A percentile compares a stretch with the other conserved stretches of the same genome.
These are phyloP conservation scores for Hoplodrina ambigua DNA, from an alignment of 2,888 invertebrate genomes.

Conservation along the genomic window DNA sequence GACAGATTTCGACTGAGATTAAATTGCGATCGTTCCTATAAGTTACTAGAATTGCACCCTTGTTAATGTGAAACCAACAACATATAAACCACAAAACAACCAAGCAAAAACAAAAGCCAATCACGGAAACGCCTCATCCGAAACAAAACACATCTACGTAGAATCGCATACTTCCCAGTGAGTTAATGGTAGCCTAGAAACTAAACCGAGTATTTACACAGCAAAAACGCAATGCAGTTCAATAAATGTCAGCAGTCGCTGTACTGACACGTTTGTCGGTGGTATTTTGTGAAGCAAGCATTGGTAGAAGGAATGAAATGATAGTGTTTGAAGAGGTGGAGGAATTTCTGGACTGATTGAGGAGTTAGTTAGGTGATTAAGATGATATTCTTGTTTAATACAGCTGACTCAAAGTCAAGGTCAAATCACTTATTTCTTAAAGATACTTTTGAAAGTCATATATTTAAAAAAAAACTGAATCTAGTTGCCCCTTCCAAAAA, in stretches of 20 bases:
- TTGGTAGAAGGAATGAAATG: conserved; percentile 14
- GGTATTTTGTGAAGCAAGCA: conserved; percentile 16
- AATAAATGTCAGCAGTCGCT: conserved; percentile 55
- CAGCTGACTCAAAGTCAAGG: too few relatives aligned
- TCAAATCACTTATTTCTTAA: too few relatives aligned
- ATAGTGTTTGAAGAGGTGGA: conserved; percentile 7
- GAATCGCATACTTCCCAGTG: conserved; percentile 50
- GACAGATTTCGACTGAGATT: too few relatives aligned
- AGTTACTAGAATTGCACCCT: too few relatives aligned
- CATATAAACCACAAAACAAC: too few relatives aligned
- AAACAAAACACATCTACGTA: conserved; percentile 24
- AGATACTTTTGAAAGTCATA: too few relatives aligned
- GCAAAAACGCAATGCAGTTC: conserved; percentile 66
- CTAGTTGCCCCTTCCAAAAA: too few relatives aligned
- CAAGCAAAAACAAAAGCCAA: conserved; percentile 1
- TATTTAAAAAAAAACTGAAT: too few relatives aligned
- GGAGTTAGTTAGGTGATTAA: neutral
- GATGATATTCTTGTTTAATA: too few relatives aligned
- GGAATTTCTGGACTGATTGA: conserved; percentile 19
- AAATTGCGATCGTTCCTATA: too few relatives aligned
- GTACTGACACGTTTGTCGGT: conserved; percentile 65
- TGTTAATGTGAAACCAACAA: too few relatives aligned
- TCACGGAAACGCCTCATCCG: conserved; percentile 45
- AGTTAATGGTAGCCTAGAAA: conserved; percentile 66
- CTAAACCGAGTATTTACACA: conserved; percentile 58